Base-by-base conservation (phyloP, 2,888 invertebrate genomes). In the Agonopterix subpropinquella region DNA sequence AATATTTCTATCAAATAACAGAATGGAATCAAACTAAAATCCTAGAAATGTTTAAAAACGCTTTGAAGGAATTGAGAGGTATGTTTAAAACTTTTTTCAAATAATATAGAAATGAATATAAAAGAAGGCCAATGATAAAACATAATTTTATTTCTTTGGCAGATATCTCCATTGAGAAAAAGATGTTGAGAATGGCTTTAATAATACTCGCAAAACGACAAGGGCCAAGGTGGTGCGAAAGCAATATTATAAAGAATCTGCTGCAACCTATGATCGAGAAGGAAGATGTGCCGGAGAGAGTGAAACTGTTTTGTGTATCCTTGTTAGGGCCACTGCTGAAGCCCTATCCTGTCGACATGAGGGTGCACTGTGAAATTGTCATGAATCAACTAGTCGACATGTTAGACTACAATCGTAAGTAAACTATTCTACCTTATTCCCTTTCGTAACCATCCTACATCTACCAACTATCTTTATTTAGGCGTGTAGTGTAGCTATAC, bases 341-440 rank as follows among this genome's bases (percentile, higher is more conserved):
- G 56, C 89, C 89, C 0, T 89, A 77, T 53, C 85, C 87, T 2
- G 54, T 55, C 4, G 75, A 80, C 13, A 89, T 88, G 87, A 83
- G 76, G 61, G 70, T 85, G 10, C 73, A 86, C 49, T 76, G 74
- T 57, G 84, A 85, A 69, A 73, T 82, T 53, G 64, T 75, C 11
- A 64, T 80, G 2, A 82, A 80, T 58, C 68, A 78, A 53, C 65
- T 89, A 2, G 47, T 69, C 13, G 68, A 76, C 45, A 74, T 82
- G 62, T 58, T 82, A 47, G 59, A 78, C 11, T 55, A 65, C 36
- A 64, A 71, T 58, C 67, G 89, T 89, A 61, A 82, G 84, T 80
- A 39, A 48, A 28, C 28, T 28, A 28, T 28, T 28, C 28, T 28
- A 28, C 28, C 7, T 1, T 28, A 28, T 5, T 28, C 5, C 28